phyloP scores from a whole-genome alignment of 2,113 vertebrate species.

The Petrocephalus zakoni region DNA sequence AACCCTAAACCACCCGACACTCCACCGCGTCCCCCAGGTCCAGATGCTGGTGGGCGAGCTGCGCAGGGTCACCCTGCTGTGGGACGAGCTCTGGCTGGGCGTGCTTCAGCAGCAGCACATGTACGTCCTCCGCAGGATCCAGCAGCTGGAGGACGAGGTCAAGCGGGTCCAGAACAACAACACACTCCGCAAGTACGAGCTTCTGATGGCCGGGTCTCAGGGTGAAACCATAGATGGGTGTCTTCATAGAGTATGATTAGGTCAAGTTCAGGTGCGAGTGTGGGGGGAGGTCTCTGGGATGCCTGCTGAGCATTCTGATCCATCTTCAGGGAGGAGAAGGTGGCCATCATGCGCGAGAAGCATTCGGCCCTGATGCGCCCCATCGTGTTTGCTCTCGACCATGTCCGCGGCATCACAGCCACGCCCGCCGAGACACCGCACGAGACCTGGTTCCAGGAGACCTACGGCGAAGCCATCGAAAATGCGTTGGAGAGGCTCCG shows the following conservation, averaged over 20 bases:
- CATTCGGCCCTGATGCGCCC: conserved; percentile 96
- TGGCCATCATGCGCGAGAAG: conserved; percentile 97
- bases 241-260: background rate
- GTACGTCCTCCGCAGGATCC: conserved; percentile 87
- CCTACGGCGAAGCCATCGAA: conserved; percentile 80
- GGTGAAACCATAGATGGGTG: background rate
- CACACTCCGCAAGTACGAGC: conserved; percentile 83
- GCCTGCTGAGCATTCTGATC: background rate
- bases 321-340: conserved; percentile 88
- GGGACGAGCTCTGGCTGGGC: conserved; percentile 96
- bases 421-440: conserved; percentile 89
- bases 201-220: background rate
- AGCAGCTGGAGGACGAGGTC: conserved; percentile 94
- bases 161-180: conserved; percentile 97
- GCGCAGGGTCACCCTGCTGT: conserved; percentile 90
- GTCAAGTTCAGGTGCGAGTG: background rate
- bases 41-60: conserved; percentile 95
- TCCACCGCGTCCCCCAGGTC: conserved; percentile 58
- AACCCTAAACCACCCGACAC: background rate
- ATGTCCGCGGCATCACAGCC: conserved; percentile 87
- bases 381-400: conserved; percentile 92
- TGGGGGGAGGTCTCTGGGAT: background rate
- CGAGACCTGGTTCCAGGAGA: conserved; percentile 97
- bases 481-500: conserved; percentile 83
- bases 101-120: conserved; percentile 95